A percentile compares a stretch with the other conserved stretches of the same genome.
Evolutionary conservation across 2,797 vertebrate species (phyloP).

Genomic region (Carduelis carduelis): DNA sequence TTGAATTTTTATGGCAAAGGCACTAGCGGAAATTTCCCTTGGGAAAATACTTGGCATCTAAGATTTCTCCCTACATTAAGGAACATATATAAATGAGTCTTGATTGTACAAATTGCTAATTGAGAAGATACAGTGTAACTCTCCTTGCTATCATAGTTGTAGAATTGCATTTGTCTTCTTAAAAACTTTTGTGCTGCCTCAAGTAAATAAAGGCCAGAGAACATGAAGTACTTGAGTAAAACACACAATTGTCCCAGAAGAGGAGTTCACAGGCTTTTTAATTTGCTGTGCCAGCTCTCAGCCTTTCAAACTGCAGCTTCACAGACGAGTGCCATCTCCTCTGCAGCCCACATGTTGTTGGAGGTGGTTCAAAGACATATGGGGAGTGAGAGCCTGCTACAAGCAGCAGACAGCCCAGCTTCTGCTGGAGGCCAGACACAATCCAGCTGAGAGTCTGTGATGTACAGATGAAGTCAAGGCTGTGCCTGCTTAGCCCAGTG

Average conservation of each 20-base stretch:
- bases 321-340: not conserved
- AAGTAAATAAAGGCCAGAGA: not conserved
- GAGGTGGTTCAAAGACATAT: slow-evolving; percentile 28
- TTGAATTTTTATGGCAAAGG: not conserved
- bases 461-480: not conserved
- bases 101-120: not conserved
- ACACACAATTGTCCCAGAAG: not conserved
- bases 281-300: not conserved
- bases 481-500: not conserved
- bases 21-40: not conserved
- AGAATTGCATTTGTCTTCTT: not conserved
- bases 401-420: not conserved
- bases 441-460: not conserved
- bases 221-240: not conserved
- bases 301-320: not conserved
- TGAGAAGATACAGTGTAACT: not conserved
- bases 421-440: not conserved
- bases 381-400: slow-evolving; percentile 9
- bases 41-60: not conserved
- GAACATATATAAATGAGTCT: not conserved
- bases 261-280: not conserved
- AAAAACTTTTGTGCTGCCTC: not conserved
- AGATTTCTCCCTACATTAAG: not conserved
- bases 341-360: slow-evolving; percentile 33
- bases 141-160: not conserved